Evolutionary conservation across 2,113 vertebrate genomes (phyloP), one percentile per base, ranked within the genome.

Genomic region (Pogona vitticeps): DNA sequence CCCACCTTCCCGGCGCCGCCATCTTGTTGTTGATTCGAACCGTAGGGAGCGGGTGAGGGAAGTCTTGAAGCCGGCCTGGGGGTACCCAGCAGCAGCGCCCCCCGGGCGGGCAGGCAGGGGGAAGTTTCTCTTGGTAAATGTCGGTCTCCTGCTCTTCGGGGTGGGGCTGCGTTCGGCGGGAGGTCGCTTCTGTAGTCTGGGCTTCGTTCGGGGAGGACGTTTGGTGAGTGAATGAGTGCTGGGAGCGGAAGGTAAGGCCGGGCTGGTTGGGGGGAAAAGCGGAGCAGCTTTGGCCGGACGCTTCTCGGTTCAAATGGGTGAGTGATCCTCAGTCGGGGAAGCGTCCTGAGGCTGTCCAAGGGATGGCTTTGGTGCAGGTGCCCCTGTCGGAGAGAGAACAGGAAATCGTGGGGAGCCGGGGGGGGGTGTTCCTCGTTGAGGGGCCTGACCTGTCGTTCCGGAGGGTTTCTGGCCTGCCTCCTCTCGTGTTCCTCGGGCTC

Each of bases 11-110:
- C n/a, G 52, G 59, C 1, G 91, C 92, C 93, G 94, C 94, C 95
- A 96, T 96, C 94, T 96, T 96, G 94, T 95, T 95, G 95, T 95
- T 95, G 95, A 95, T 95, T 92, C 81, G 92, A 84, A 83, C 90
- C 76, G 89, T 68, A 0, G 83, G 86, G 85, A 90, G 93, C 92
- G 90, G 87, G 92, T 10, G 90, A 88, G 52, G 68, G 28, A 36
- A 82, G 28, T 58, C 3, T 42, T 70, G 1, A 83, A 88, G 59
- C 87, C 46, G 6, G 88, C 26, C 23, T 85, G 67, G 82, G 88
- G 82, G 80, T 80, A 81, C 82, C 86, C 4, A 52, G 87, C 5
- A 63, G 90, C 67, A 71, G 72, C 61, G 83, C 87, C 87, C 86
- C 46, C 80, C 6, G 82, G 91, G 88, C 56, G 87, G 91, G 88